These are phyloP conservation scores for Tapirus indicus DNA, from an alignment of 2,797 vertebrate species.

Conservation along the genomic window DNA sequence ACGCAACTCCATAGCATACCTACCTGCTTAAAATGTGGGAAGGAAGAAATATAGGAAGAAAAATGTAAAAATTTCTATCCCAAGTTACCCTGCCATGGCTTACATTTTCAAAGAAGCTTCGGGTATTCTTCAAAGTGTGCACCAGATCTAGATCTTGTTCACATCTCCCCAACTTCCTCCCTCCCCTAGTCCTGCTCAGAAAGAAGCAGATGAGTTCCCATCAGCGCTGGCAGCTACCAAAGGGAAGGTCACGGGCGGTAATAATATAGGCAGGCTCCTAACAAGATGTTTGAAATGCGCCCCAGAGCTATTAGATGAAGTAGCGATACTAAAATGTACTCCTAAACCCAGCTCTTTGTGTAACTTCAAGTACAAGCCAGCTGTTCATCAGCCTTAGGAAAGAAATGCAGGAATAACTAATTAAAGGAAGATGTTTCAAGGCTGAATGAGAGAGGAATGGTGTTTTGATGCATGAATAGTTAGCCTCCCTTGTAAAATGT, in stretches of 20 bases:
- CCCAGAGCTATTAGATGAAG: constrained; percentile 75
- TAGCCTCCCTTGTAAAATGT: constrained; percentile 42
- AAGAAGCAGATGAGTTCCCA: constrained; percentile 36
- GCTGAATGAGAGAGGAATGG: not conserved
- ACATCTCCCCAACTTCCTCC: constrained; percentile 11
- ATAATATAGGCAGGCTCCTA: constrained; percentile 65
- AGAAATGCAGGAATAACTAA: constrained; percentile 72
- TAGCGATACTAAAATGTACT: constrained; percentile 70
- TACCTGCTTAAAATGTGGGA: not conserved
- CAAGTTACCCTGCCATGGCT: not conserved
- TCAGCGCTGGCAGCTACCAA: constrained; percentile 48
- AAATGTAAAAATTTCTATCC: not conserved
- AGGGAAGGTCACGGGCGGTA: constrained; percentile 68
- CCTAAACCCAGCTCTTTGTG: constrained; percentile 61
- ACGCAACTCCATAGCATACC: not conserved
- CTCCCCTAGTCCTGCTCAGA: constrained; percentile 21
- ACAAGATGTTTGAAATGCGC: constrained; percentile 65
- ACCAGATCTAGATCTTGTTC: constrained; percentile 11
- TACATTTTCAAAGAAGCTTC: constrained; percentile 50
- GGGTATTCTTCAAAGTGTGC: constrained; percentile 5
- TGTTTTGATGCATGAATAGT: constrained; percentile 56
- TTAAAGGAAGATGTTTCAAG: constrained; percentile 79
- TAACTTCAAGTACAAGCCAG: constrained; percentile 74
- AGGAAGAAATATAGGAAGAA: constrained; percentile 12
- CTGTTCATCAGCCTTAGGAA: constrained; percentile 78